Base-by-base conservation (phyloP, 1,140 invertebrate genomes). In the Plectus sambesii region DNA sequence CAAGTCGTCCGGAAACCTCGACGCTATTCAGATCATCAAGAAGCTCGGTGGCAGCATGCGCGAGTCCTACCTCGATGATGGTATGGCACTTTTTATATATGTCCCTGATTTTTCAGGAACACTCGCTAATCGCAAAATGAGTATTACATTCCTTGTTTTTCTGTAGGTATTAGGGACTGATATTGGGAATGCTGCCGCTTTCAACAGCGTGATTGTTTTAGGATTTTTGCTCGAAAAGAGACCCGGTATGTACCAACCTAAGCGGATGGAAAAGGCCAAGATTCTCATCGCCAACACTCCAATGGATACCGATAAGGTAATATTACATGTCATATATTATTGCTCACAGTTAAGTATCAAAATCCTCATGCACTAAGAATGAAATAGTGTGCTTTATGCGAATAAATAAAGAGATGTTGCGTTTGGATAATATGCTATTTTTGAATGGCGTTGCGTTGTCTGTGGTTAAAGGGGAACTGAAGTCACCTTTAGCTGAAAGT, bases 231-330 rank as follows among this genome's bases (percentile, higher is more conserved):
- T 99, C 49, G 90, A 98, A 69, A 99, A 99, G 67, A 96, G 89
- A 73, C 79, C 85, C 15, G 89, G 89, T 38, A 76, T 82, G 26
- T 75, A 80, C n/a, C 86, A 89, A 69, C 87, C 87, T 0, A 86
- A 87, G 68, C 73, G 79, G 46, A 74, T 96, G 60, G 87, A 93
- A 73, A 93, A 82, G 62, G 89, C 89, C 8, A 83, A 82, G 66
- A 97, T 99, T 67, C 78, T 99, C 9, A 90, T 99, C 67, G 93
- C 93, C n/a, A 99, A 99, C 68, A 99, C 94, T 27, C 87, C 94
- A 0, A 99, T 99, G 94, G 94, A 99, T 71, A 92, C 90, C 17
- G 94, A 99, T 66, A 99, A 99, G 75, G 94, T 99, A 55, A 49
- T 33, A 29, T 9, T 22, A 50, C 40, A 44, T 52, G 24, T 37